Conservation (phyloP, 2,797 vertebrate genomes). For the Xenentodon cancila region DNA sequence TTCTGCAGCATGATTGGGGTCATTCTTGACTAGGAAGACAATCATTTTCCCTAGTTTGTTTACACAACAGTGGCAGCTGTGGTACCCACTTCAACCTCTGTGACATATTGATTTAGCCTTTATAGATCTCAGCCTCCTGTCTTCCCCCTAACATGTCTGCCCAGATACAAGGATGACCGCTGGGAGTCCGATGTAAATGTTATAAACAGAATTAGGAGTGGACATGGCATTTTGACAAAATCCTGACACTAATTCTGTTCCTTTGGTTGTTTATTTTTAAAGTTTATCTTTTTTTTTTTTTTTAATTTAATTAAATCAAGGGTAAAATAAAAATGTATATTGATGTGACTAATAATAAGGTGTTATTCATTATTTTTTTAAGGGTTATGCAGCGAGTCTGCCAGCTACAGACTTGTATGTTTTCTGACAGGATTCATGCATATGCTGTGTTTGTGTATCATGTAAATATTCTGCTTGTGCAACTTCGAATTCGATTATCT, state of each 20-base stretch:
- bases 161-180: conserved; percentile 58
- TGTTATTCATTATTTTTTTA: conserved; percentile 63
- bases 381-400: conserved; percentile 32
- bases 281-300: neutral
- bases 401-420: neutral
- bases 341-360: conserved; percentile 19
- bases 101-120: conserved; percentile 66
- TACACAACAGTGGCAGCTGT: conserved; percentile 58
- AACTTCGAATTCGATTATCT: neutral
- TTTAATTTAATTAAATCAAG: neutral
- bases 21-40: conserved; percentile 50
- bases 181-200: conserved; percentile 53
- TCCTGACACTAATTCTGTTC: neutral
- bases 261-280: neutral
- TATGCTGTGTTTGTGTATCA: neutral
- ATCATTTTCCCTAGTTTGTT: conserved; percentile 60
- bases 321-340: neutral
- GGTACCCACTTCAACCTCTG: conserved; percentile 52
- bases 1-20: conserved; percentile 51
- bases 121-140: conserved; percentile 60
- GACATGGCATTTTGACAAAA: neutral
- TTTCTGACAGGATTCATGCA: neutral
- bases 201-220: conserved; percentile 18
- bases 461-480: conserved; percentile 18
- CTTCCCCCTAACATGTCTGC: conserved; percentile 71